phyloP scores from a whole-genome alignment of 2,797 vertebrate species.

The Acridotheres tristis region DNA sequence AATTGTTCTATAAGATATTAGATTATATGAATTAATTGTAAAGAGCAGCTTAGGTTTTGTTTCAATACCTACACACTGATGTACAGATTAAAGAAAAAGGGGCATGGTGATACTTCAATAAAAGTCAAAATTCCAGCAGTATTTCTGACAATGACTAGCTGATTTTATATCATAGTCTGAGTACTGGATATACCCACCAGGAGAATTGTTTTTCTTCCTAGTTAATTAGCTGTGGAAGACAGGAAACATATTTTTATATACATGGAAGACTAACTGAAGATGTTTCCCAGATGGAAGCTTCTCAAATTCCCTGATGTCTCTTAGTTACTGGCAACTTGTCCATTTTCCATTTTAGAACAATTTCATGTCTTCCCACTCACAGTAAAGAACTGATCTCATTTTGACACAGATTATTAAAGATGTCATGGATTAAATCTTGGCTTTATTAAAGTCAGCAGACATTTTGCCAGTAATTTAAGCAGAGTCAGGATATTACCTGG shows the following conservation, averaged over 20 bases:
- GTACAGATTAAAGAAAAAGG: background rate
- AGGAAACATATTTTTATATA: conserved; percentile 27
- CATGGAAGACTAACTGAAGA: background rate
- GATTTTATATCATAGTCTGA: background rate
- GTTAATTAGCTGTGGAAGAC: conserved; percentile 40
- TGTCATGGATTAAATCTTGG: background rate
- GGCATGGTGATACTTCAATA: background rate
- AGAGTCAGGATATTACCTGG: conserved; percentile 28
- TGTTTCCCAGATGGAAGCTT: conserved; percentile 30
- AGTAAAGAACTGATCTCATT: conserved; percentile 35
- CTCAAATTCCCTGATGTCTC: conserved; percentile 16
- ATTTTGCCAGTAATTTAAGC: conserved; percentile 28
- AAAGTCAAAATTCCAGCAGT: background rate
- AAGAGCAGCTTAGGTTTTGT: background rate
- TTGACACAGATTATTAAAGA: conserved; percentile 57
- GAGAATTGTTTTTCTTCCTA: background rate
- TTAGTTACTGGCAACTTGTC: conserved; percentile 41
- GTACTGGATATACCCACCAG: background rate
- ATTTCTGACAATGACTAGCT: background rate
- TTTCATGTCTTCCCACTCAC: conserved; percentile 1
- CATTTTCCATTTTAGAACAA: conserved; percentile 41
- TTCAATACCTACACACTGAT: background rate
- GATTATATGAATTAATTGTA: background rate
- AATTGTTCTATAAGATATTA: background rate
- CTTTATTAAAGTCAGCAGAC: conserved; percentile 27